These are phyloP conservation scores for Sceliomorpha sp. DNA, from an alignment of 2,888 invertebrate species.

Conservation along the genomic window DNA sequence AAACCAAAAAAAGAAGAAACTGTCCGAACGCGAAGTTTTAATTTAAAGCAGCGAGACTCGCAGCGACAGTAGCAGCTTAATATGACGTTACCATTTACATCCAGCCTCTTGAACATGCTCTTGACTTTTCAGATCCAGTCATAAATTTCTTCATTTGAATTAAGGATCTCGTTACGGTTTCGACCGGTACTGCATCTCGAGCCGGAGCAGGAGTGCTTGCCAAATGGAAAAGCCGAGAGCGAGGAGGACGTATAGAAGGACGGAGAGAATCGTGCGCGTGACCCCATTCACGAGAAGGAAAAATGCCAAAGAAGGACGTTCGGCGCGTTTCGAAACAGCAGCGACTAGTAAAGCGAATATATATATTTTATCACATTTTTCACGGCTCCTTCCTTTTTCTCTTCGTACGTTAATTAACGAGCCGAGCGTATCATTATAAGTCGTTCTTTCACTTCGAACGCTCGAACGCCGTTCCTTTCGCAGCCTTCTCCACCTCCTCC, in stretches of 20 bases:
- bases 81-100: conserved; percentile 50
- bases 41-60: conserved; percentile 51
- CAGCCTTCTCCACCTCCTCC: too few species aligned
- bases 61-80: conserved; percentile 24
- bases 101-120: conserved; percentile 36
- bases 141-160: conserved; percentile 47
- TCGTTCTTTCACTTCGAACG: too few species aligned
- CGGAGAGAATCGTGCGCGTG: too few species aligned
- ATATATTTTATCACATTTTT: not conserved
- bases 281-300: conserved; percentile 45
- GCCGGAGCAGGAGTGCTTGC: conserved; percentile 16
- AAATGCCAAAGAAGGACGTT: conserved; percentile 49
- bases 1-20: too few species aligned
- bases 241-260: too few species aligned
- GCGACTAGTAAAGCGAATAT: conserved; percentile 1
- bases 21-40: conserved; percentile 44
- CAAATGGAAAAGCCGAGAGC: conserved; percentile 40
- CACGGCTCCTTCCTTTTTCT: too few species aligned
- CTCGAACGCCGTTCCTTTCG: too few species aligned
- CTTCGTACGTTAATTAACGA: too few species aligned
- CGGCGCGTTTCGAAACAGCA: conserved; percentile 20
- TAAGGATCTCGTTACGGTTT: conserved; percentile 43
- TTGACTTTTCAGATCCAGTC: conserved; percentile 38
- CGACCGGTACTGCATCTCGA: conserved; percentile 30
- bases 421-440: too few species aligned